Evolutionary conservation across 2,797 vertebrate species (phyloP).

Genomic region (Australoheros facetus): DNA sequence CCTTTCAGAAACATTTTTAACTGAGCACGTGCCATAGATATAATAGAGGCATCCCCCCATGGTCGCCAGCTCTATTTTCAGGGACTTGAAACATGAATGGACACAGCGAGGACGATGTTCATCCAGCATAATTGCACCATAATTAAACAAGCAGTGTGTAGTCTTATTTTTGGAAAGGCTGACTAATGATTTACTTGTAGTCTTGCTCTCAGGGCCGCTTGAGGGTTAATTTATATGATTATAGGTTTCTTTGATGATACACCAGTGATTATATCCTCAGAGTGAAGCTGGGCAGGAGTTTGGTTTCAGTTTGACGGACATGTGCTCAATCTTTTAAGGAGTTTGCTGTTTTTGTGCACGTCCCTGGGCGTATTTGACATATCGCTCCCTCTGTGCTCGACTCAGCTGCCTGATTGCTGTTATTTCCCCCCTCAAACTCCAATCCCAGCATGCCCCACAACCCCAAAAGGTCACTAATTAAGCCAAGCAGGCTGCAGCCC

Average conservation of each 20-base stretch:
- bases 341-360: slow-evolving; percentile 7
- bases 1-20: slow-evolving; percentile 41
- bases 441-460: slow-evolving; percentile 45
- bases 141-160: slow-evolving; percentile 56
- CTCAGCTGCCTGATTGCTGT: slow-evolving; percentile 54
- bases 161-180: slow-evolving; percentile 66
- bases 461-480: slow-evolving; percentile 51
- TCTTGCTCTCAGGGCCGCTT: slow-evolving; percentile 2
- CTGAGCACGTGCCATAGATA: slow-evolving; percentile 10
- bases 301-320: slow-evolving; percentile 23
- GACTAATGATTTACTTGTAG: slow-evolving; percentile 62
- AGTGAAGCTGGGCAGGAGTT: slow-evolving; percentile 16
- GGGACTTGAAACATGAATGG: slow-evolving; percentile 29
- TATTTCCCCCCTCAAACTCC: slow-evolving; percentile 31
- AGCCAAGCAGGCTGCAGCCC: slow-evolving; percentile 34
- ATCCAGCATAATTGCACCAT: slow-evolving; percentile 58
- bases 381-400: neutral
- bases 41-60: slow-evolving; percentile 5
- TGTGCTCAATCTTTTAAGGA: neutral
- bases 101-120: slow-evolving; percentile 40
- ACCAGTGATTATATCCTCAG: slow-evolving; percentile 39
- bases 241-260: slow-evolving; percentile 53
- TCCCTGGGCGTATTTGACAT: neutral
- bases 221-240: slow-evolving; percentile 67
- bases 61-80: slow-evolving; percentile 50